Conservation (phyloP, 2,888 invertebrate genomes). For the Platypus cylindrus region DNA sequence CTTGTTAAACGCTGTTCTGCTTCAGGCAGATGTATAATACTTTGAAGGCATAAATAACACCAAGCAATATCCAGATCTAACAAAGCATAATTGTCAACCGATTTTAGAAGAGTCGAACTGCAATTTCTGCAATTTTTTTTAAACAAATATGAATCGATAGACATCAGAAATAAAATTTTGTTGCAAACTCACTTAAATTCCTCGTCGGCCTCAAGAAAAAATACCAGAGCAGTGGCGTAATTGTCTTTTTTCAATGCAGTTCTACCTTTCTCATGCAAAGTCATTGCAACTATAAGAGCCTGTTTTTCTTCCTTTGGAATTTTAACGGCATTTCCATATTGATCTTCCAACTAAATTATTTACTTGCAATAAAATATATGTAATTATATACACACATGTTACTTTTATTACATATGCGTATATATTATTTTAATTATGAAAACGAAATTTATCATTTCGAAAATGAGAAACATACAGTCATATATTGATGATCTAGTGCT, state of each 20-base stretch:
- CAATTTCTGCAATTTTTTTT: constrained; percentile 42
- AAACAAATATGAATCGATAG: no score
- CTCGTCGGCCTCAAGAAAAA: constrained; percentile 66
- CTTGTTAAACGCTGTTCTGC: constrained; percentile 52
- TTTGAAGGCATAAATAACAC: constrained; percentile 71
- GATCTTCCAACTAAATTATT: constrained; percentile 66
- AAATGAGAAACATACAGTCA: constrained; percentile 37
- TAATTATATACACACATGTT: no score
- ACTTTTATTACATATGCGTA: not conserved
- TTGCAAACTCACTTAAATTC: constrained; percentile 47
- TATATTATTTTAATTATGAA: not conserved
- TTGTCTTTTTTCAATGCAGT: constrained; percentile 51
- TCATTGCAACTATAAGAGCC: constrained; percentile 61
- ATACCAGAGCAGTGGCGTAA: constrained; percentile 55
- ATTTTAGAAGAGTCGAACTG: constrained; percentile 48
- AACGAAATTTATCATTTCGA: not conserved
- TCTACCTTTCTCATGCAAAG: constrained; percentile 68
- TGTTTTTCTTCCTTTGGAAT: constrained; percentile 57
- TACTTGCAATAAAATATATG: not conserved
- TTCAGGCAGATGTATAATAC: constrained; percentile 58
- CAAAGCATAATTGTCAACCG: constrained; percentile 73
- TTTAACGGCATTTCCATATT: constrained; percentile 58
- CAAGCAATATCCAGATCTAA: constrained; percentile 79
- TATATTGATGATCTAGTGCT: constrained; percentile 42
- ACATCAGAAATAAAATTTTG: no score